Base-by-base conservation (phyloP, 2,797 vertebrate species). In the Rhinella marina region DNA sequence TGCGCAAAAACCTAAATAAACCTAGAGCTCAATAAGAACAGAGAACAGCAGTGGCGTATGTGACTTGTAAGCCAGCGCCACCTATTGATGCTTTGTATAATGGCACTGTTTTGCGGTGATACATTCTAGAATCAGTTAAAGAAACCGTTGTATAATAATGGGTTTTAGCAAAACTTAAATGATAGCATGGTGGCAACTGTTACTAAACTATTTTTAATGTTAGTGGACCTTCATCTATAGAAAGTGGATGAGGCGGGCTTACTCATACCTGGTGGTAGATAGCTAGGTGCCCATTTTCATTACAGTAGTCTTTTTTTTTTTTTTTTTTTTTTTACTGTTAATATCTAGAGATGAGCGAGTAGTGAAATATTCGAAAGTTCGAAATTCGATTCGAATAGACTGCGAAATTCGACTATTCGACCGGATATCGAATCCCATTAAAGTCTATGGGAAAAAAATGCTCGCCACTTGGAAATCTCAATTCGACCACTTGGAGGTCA, bases 21-120 rank as follows among this genome's bases (percentile, higher is more conserved):
- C 29, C 11, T 27, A 76, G 23, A 78, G 81, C 21, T 73, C 61
- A 19, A 14, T 57, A 73, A 90, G 21, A 52, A 12, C 11, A 23
- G 41, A n/a, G 48, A 76, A 54, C 9, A 77, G 72, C 41, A 14
- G 12, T 16, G 23, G 12, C n/a, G 48, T 23, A 21, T 81, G 76
- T 91, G 82, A 73, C 91, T 93, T 92, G 91, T 90, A 57, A 90
- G 72, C 82, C 89, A 92, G 93, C 87, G 92, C 94, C 94, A 95
- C 85, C 94, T 95, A 91, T 93, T 94, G 94, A 80, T 23, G 27
- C 78, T 1, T 68, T 7, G 23, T 87, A 82, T 66, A 85, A 86
- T 76, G 50, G 23, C 75, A 52, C 72, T 5, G 32, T 52, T 50
- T 23, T 75, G 10, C 1, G 1, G 11, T 16, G 23, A 80, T 56